Percentiles rank a stretch among this genome's conserved stretches.
These are phyloP conservation scores for Nymphalis polychloros DNA, from an alignment of 2,888 invertebrate species.

Conservation along the genomic window DNA sequence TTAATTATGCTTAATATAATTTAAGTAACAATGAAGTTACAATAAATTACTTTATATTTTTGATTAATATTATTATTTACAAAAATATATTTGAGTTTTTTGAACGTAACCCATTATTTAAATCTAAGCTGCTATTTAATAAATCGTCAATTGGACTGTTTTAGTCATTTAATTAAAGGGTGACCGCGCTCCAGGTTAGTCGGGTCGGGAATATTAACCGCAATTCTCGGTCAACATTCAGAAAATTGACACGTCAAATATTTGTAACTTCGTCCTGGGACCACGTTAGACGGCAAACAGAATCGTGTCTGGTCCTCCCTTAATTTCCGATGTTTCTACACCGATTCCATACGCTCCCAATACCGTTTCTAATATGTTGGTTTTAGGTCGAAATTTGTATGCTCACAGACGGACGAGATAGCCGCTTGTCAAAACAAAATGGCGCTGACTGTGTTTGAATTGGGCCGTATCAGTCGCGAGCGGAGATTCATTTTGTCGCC, in stretches of 20 bases:
- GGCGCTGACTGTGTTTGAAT: slow-evolving; percentile 80
- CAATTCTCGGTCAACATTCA: slow-evolving; percentile 82
- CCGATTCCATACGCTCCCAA: slow-evolving; percentile 47
- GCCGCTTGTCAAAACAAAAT: slow-evolving; percentile 81
- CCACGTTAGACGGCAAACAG: slow-evolving; percentile 81
- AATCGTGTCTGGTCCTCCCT: slow-evolving; percentile 81
- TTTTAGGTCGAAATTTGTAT: slow-evolving; percentile 58
- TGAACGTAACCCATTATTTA: not conserved
- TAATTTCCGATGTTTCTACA: slow-evolving; percentile 80
- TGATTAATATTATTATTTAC: not conserved
- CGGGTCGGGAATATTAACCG: slow-evolving; percentile 80
- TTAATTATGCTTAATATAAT: slow-evolving; percentile 4
- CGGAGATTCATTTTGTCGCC: slow-evolving; percentile 82
- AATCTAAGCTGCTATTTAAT: slow-evolving; percentile 47
- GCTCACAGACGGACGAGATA: slow-evolving; percentile 54
- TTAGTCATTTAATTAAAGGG: slow-evolving; percentile 79
- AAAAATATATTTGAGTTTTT: not conserved
- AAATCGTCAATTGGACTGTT: slow-evolving; percentile 77
- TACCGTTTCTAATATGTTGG: slow-evolving; percentile 51
- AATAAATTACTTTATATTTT: not conserved
- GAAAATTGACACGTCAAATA: slow-evolving; percentile 83
- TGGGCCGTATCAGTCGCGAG: slow-evolving; percentile 81
- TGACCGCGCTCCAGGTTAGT: slow-evolving; percentile 67
- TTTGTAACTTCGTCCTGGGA: slow-evolving; percentile 82
- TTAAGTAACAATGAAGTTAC: slow-evolving; percentile 1